Evolutionary conservation across 1,140 invertebrate genomes (phyloP).

Genomic region (Amphibalanus amphitrite): DNA sequence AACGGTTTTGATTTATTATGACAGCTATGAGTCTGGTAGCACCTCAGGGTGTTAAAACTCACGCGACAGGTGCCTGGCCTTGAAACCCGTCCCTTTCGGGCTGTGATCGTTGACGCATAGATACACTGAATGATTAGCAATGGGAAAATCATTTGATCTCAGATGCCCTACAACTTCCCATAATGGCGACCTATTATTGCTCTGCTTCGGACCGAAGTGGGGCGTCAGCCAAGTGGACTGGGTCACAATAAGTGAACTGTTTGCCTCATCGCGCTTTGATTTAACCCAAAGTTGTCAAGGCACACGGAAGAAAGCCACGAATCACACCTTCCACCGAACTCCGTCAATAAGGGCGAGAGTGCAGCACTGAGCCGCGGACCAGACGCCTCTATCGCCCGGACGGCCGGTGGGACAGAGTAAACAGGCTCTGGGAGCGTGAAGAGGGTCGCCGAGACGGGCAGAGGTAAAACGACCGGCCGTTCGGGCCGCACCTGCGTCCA

Average conservation of each 20-base stretch:
- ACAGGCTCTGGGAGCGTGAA: not conserved
- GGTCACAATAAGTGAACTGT: not conserved
- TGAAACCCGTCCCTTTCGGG: too few relatives aligned
- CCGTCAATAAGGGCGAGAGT: not conserved
- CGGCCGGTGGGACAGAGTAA: not conserved
- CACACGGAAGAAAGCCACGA: not conserved
- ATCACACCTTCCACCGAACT: not conserved
- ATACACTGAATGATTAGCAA: too few relatives aligned
- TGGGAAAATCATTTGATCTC: too few relatives aligned
- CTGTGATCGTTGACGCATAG: too few relatives aligned
- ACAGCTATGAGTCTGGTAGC: too few relatives aligned
- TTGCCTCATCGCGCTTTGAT: not conserved
- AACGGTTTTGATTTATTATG: too few relatives aligned
- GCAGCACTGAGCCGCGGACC: not conserved
- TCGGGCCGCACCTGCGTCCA: not conserved
- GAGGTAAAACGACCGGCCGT: not conserved
- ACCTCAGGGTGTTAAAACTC: too few relatives aligned
- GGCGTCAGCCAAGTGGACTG: not conserved
- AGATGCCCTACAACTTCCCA: too few relatives aligned
- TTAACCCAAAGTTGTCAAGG: not conserved
- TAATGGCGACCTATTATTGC: not conserved
- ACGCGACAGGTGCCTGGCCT: too few relatives aligned
- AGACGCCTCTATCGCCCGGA: not conserved
- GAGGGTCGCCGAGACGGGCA: not conserved
- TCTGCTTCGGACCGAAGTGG: not conserved